Base-by-base conservation (phyloP, 2,888 invertebrate genomes). In the Lasioglossum lativentre region DNA sequence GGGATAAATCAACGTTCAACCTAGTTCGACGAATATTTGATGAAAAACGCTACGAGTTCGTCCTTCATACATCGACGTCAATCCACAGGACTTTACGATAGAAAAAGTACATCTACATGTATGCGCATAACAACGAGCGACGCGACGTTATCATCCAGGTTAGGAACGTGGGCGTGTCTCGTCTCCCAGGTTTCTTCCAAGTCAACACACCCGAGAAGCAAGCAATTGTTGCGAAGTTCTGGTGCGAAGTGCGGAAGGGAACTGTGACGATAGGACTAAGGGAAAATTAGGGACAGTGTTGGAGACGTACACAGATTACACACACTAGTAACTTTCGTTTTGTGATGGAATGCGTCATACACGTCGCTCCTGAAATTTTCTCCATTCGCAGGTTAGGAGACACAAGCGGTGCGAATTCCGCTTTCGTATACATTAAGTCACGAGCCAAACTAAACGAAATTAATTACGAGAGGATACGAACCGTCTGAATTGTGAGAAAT, bases 31-130 rank as follows among this genome's bases (percentile, higher is more conserved):
- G 88, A 68, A 68, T 72, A 66, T 75, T 84, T 66, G 80, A 88
- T 80, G 81, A 88, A 63, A 73, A 74, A 80, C 40, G 75, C 66
- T 80, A 86, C 83, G 91, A 91, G 87, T 91, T 90, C 90, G 91
- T 89, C 71, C 88, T 91, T 88, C 87, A 88, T 88, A 90, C 91
- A 86, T 84, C 83, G 84, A 81, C 85, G 81, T 85, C 89, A 87
- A 88, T 76, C 59, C 76, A 83, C 82, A 91, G 86, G 87, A 88
- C 87, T 86, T 80, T 76, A 85, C 87, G 70, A 85, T 78, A 83
- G 80, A 56, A 82, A 82, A 78, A 72, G 79, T 56, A 76, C 83
- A 76, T 78, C 82, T 80, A 78, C 63, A 81, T 27, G 59, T 68
- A 56, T 74, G 82, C 77, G 80, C 83, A 78, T 68, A 68, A 68